Evolutionary conservation across 2,888 invertebrate species (phyloP), one percentile per base, ranked within the genome.

Genomic region (Chromoteleia sp.): DNA sequence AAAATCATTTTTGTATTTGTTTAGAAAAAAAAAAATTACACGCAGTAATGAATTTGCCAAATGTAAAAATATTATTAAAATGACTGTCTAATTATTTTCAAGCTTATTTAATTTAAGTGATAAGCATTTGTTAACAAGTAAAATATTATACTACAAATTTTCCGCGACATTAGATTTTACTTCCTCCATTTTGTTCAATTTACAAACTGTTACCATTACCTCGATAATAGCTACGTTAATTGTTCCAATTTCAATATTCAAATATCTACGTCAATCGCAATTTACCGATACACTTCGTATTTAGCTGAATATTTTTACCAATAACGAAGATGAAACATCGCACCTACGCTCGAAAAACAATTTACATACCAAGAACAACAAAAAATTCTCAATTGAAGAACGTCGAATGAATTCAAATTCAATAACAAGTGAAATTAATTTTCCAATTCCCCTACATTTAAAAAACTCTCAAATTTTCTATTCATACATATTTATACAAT

Each of bases 221-320:
- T 2, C 41, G 67, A 56, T 75, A 65, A 65, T 36, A 36, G 33
- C 25, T 19, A 14, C 30, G 65, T 61, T 33, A 52, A 74, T 45
- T 41, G 56, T 74, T 61, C 59, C 14, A 41, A 50, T 70, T 59
- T 41, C 67, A 68, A 21, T 59, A 58, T 67, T 50, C 21, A 17
- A 58, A 19, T 43, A 59, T 4, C 50, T 14, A 67, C 76, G 76
- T 76, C 67, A 76, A 43, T 76, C 48, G 25, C 45, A 45, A 67
- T 56, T 75, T 58, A 39, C 65, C 15, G 45, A 33, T 59, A 17
- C 59, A 73, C 21, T 71, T 48, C 19, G 61, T 15, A 48, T 15
- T n/a, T 52, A 36, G 6, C 39, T 19, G 4, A 61, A 43, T n/a
- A 30, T 6, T 39, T 33, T 33, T 15, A 33, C 14, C 17, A 25